Base-by-base conservation (phyloP, 2,113 vertebrate genomes). In the Gambusia affinis region DNA sequence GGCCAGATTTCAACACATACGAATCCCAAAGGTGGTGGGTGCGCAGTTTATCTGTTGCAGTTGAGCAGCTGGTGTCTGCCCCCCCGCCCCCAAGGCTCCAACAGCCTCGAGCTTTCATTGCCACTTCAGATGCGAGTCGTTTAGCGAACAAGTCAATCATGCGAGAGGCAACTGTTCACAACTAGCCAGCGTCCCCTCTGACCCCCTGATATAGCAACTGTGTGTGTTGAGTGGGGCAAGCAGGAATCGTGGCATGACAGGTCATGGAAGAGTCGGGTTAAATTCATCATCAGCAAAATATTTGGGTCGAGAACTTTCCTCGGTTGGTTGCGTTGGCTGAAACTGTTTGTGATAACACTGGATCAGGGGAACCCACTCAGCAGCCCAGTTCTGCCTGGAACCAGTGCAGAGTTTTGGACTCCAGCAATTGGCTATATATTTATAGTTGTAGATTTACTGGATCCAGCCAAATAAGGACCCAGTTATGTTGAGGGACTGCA, bases 141-240 rank as follows among this genome's bases (percentile, higher is more conserved):
- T 92, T 89, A 88, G 88, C 72, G 87, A 89, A 91, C 89, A 85
- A 93, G 87, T 92, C 90, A 92, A 88, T 93, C 92, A 91, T 88
- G 83, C 31, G 19, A 51, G 42, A 80, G 80, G 85, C 90, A 89
- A 91, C 86, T 91, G 86, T 81, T 72, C 60, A 78, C n/a, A 69
- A 85, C 76, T 86, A 62, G 67, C 79, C 73, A 64, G 39, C 15
- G 63, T 88, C 89, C 87, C 82, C 66, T 31, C 75, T 83, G 84
- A 86, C 79, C 81, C 81, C 84, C 42, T 69, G 71, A 84, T 86
- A 83, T 72, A 80, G 73, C 33, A 65, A 66, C n/a, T 57, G 51
- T 7, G 51, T 57, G 51, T 57, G 47, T 57, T 7, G 51, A 54
- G 80, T 64, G 70, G 75, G 75, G 71, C 75, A 80, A 71, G 75